These are phyloP conservation scores for Eriocheir sinensis DNA, from an alignment of 1,140 invertebrate species.

Conservation along the genomic window DNA sequence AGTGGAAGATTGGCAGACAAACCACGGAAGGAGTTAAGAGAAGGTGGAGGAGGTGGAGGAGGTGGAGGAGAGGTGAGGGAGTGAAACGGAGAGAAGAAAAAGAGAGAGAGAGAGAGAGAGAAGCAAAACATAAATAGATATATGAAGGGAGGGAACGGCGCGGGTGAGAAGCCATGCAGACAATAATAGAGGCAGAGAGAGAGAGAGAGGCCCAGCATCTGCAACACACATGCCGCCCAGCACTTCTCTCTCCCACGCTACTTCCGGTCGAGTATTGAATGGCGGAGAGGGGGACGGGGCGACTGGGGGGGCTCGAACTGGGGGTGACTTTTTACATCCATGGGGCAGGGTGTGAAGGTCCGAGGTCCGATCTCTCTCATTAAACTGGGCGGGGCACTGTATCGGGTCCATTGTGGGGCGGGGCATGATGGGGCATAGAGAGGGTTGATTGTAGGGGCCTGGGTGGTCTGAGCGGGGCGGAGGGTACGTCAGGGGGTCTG, in stretches of 20 bases:
- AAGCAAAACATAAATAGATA: slow-evolving; percentile 6
- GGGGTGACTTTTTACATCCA: no score
- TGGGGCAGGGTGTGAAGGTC: neutral
- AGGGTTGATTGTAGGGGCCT: neutral
- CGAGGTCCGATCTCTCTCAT: neutral
- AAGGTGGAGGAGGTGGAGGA: neutral
- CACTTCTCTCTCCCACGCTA: neutral
- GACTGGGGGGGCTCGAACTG: neutral
- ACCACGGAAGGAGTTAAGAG: neutral
- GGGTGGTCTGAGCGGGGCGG: neutral
- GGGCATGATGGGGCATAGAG: no score
- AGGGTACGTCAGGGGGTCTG: no score
- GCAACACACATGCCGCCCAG: neutral
- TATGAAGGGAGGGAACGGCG: neutral
- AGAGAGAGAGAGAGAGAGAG: neutral
- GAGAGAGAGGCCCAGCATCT: neutral
- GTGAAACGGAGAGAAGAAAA: neutral
- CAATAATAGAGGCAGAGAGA: slow-evolving; percentile 10
- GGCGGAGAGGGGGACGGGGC: neutral
- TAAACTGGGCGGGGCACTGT: neutral
- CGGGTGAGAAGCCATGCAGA: neutral
- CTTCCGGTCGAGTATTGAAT: neutral
- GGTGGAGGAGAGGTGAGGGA: neutral
- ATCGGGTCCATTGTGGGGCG: neutral
- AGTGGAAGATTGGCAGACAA: neutral